phyloP scores from a whole-genome alignment of 2,113 vertebrate genomes.

The Cromileptes altivelis region DNA sequence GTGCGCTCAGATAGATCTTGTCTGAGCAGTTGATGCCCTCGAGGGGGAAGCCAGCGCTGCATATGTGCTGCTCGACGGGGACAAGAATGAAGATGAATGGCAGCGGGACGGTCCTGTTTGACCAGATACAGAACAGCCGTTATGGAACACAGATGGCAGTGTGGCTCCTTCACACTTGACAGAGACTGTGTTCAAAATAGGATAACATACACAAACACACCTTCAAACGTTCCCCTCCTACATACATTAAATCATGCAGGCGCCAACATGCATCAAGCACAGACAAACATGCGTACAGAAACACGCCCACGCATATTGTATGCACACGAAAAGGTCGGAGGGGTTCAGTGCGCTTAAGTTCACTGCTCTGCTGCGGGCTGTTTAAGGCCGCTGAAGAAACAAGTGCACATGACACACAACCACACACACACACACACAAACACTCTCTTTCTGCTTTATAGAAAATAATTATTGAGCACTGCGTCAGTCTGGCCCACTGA shows the following conservation, averaged over 20 bases:
- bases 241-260: neutral
- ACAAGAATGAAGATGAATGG: constrained; percentile 8
- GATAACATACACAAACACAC: neutral
- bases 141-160: constrained; percentile 16
- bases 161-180: constrained; percentile 24
- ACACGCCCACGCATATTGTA: neutral
- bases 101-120: constrained; percentile 36
- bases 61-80: neutral
- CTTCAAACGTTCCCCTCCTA: neutral
- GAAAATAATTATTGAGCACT: neutral
- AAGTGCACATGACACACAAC: neutral
- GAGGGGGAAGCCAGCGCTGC: neutral
- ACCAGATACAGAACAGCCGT: constrained; percentile 37
- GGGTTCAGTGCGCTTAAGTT: constrained; percentile 20
- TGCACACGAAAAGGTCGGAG: constrained; percentile 30
- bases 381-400: constrained; percentile 1
- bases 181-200: constrained; percentile 45
- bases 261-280: neutral
- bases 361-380: constrained; percentile 25
- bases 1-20: constrained; percentile 18
- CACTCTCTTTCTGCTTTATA: neutral
- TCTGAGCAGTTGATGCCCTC: constrained; percentile 16
- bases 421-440: constrained; percentile 16
- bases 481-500: constrained; percentile 33
- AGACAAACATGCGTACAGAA: neutral